Evolutionary conservation across 2,113 vertebrate genomes (phyloP), one percentile per base, ranked within the genome.

Genomic region (Siniperca knerii): DNA sequence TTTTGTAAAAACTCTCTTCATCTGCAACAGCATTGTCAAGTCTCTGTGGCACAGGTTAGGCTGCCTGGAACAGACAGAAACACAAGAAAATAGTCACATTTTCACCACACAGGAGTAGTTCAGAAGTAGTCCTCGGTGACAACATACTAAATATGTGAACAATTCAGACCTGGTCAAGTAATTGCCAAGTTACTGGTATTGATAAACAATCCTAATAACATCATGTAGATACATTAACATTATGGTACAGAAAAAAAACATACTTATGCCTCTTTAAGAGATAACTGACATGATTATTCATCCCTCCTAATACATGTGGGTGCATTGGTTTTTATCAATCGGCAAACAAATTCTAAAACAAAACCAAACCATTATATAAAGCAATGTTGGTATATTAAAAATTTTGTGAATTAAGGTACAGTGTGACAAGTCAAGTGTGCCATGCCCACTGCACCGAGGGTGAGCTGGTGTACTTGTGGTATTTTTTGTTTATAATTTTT

Each of bases 1-100:
- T 42, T 86, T 58, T 69, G 37, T 61, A 78, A 48, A 64, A 73
- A 18, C 4, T 6, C 52, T 66, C 48, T 33, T 60, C 60, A 72
- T 76, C 52, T 50, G 40, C 33, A 66, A 18, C 42, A 52, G n/a
- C 46, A 16, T 35, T 46, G 35, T n/a, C 29, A 60, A 29, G 11
- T 40, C 40, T 73, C 40, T 61, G 61, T 37, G 52, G n/a, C 18
- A 70, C 18, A 52, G 40, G 37, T n/a, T 8, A 23, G 25, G 11
- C 37, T 55, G 55, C 15, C 62, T 46, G 52, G 4, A 37, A 42
- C 12, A 57, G 25, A 73, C 18, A 82, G 8, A 62, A 46, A 67
- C 35, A 57, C 8, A 70, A 70, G 46, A n/a, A n/a, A 15, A 65
- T 42, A 54, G 68, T 71, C 21, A 20, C 42, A 50, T 61, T 21